These are phyloP conservation scores for Calyptomena viridis DNA, from an alignment of 2,113 vertebrate genomes.

Conservation along the genomic window DNA sequence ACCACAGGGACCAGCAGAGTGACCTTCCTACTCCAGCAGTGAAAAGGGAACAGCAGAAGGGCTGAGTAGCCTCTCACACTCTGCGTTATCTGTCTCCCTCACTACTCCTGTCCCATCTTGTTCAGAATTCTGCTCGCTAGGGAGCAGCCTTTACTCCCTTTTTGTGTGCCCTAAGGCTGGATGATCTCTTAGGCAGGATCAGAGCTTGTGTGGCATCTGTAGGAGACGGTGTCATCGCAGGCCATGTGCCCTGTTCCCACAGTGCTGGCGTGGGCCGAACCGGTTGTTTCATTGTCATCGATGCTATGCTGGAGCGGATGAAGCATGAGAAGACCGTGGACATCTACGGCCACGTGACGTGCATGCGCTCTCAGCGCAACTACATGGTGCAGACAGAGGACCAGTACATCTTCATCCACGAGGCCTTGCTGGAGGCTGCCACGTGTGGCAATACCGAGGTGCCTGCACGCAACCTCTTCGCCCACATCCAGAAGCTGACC, in stretches of 20 bases:
- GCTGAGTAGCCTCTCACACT: background rate
- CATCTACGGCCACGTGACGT: constrained; percentile 93
- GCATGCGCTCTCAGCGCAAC: constrained; percentile 96
- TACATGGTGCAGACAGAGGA: constrained; percentile 99
- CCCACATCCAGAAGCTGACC: constrained; percentile 93
- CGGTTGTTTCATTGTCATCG: constrained; percentile 92
- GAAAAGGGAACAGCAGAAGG: background rate
- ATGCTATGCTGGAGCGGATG: constrained; percentile 96
- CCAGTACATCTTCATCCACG: constrained; percentile 96
- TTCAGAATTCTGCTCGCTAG: background rate
- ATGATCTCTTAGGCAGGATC: background rate
- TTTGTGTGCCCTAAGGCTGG: fast-evolving
- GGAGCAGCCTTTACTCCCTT: background rate
- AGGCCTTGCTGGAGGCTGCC: constrained; percentile 91
- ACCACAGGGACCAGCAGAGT: background rate
- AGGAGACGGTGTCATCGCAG: background rate
- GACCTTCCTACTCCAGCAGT: background rate
- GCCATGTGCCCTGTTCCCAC: background rate
- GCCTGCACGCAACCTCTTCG: constrained; percentile 88
- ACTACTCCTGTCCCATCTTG: background rate
- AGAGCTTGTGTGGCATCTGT: background rate
- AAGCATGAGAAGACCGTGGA: constrained; percentile 93
- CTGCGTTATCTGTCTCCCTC: background rate
- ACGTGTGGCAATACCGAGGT: constrained; percentile 89
- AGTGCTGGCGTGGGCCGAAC: constrained; percentile 94